Evolutionary conservation across 2,888 invertebrate species (phyloP).

Genomic region (Deroplatys truncata): DNA sequence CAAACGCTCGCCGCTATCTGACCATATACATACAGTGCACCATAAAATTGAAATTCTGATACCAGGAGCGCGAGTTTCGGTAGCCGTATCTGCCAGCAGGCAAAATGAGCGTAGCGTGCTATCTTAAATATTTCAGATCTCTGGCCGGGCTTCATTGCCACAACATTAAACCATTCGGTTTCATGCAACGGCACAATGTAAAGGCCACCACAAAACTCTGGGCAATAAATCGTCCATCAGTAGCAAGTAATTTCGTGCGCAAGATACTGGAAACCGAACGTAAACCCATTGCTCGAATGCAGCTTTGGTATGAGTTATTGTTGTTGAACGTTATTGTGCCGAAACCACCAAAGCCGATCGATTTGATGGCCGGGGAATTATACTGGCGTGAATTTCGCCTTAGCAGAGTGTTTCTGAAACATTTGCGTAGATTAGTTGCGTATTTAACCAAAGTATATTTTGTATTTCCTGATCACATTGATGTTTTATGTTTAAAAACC

Average conservation of each 20-base stretch:
- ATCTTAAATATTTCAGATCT: background rate
- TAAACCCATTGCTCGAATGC: background rate
- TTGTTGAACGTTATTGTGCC: background rate
- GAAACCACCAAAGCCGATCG: background rate
- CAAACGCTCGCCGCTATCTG: background rate
- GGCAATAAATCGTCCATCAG: background rate
- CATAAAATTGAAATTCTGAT: background rate
- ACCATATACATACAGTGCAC: background rate
- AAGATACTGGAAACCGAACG: background rate
- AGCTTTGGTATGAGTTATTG: background rate
- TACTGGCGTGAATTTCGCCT: background rate
- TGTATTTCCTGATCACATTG: no score
- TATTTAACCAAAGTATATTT: no score
- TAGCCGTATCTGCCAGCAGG: background rate
- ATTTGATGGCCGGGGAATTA: background rate
- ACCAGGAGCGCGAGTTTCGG: background rate
- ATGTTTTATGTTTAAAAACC: no score
- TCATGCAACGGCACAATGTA: background rate
- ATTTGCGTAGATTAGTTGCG: no score
- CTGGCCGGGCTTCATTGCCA: background rate
- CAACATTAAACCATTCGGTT: background rate
- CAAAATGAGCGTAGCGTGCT: background rate
- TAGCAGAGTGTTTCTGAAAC: no score
- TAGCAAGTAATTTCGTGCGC: background rate
- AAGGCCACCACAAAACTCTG: background rate